Conservation (phyloP, 2,797 vertebrate genomes). For the Takifugu rubripes region DNA sequence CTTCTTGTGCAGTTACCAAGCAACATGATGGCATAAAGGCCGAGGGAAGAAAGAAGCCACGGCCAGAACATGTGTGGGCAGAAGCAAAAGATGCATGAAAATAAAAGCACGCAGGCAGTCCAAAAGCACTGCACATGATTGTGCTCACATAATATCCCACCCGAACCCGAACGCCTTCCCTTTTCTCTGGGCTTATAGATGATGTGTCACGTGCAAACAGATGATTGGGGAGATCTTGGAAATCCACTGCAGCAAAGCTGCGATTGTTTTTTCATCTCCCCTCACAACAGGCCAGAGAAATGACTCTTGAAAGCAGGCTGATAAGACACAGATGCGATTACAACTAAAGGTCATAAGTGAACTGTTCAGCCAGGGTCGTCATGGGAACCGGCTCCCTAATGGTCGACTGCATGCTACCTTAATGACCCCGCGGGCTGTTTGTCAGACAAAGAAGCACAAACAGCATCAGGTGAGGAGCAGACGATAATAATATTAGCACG, state of each 20-base stretch:
- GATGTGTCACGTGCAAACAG: too few relatives aligned
- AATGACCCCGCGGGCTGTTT: conserved; percentile 21
- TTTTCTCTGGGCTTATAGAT: too few relatives aligned
- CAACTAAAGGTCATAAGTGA: conserved; percentile 40
- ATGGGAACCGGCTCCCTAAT: conserved; percentile 57
- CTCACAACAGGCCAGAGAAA: conserved; percentile 30
- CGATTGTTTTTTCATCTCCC: background rate
- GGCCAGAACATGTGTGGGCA: conserved; percentile 68
- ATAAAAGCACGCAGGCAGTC: conserved; percentile 45
- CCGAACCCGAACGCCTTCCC: background rate
- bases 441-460: background rate
- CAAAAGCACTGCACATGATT: conserved; percentile 34
- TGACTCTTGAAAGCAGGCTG: conserved; percentile 43
- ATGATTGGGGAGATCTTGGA: background rate
- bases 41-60: conserved; percentile 49
- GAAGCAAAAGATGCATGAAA: conserved; percentile 56
- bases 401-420: conserved; percentile 20
- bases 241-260: background rate
- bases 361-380: conserved; percentile 39
- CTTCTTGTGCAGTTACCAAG: conserved; percentile 71
- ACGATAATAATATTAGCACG: background rate
- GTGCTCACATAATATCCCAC: conserved; percentile 3
- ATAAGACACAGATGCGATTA: conserved; percentile 54
- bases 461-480: background rate
- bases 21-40: conserved; percentile 68